These are phyloP conservation scores for Lynx canadensis DNA, from an alignment of 2,113 vertebrate genomes.

Conservation along the genomic window DNA sequence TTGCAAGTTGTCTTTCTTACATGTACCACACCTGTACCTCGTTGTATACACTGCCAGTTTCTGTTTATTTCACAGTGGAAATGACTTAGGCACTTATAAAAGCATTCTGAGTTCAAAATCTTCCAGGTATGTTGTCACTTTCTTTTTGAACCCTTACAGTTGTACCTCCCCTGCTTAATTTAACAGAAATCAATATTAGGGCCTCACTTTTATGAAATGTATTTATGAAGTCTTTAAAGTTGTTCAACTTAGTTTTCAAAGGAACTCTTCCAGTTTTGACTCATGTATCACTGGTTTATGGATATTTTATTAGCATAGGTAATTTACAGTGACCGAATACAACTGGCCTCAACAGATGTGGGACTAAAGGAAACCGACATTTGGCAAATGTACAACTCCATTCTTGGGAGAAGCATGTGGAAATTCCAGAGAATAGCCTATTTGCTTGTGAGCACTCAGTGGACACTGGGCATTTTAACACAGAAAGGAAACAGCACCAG, in stretches of 20 bases:
- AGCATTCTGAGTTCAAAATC: not conserved
- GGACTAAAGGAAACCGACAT: not conserved
- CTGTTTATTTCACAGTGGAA: not conserved
- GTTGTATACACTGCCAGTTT: not conserved
- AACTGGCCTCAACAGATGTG: not conserved
- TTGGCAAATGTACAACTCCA: not conserved
- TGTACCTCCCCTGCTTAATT: not conserved
- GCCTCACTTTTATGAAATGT: not conserved
- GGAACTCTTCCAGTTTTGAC: not conserved
- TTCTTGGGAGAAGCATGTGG: not conserved
- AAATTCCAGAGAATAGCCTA: not conserved
- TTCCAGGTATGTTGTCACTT: not conserved
- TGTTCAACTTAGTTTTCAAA: not conserved
- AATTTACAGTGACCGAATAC: not conserved
- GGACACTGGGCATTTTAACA: not conserved
- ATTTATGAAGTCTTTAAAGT: not conserved
- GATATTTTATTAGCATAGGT: not conserved
- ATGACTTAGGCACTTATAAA: not conserved
- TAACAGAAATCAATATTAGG: not conserved
- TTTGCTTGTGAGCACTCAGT: not conserved
- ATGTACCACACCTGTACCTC: not conserved
- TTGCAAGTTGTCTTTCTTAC: not conserved
- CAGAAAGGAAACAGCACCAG: not conserved
- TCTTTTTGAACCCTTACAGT: not conserved
- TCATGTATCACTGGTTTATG: not conserved